Evolutionary conservation across 2,113 vertebrate genomes (phyloP).

Genomic region (Tetraodon nigroviridis): DNA sequence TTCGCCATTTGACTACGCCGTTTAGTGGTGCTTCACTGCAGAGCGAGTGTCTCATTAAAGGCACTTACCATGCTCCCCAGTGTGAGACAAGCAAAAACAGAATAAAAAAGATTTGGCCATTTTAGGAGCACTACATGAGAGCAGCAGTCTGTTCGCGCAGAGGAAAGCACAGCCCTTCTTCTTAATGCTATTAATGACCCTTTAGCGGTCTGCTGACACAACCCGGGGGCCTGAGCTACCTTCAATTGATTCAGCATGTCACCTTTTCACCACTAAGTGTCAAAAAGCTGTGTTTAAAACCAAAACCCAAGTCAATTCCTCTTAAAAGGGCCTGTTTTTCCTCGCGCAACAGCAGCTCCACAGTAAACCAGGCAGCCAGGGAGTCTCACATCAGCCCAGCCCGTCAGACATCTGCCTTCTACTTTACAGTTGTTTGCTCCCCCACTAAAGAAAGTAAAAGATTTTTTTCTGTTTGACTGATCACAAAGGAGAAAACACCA

Average conservation of each 20-base stretch:
- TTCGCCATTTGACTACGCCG: slow-evolving; percentile 53
- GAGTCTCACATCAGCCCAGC: slow-evolving; percentile 10
- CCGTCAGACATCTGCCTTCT: slow-evolving; percentile 39
- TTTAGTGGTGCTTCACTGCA: slow-evolving; percentile 62
- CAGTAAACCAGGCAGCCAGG: slow-evolving; percentile 35
- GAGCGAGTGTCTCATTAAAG: slow-evolving; percentile 45
- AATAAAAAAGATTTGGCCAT: slow-evolving; percentile 49
- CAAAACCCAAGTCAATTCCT: slow-evolving; percentile 38
- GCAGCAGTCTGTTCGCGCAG: slow-evolving; percentile 12
- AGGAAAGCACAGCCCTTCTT: slow-evolving; percentile 25
- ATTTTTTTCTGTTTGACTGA: slow-evolving; percentile 12
- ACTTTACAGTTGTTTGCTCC: slow-evolving; percentile 28
- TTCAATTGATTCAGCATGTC: slow-evolving; percentile 58
- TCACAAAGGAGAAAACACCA: not conserved
- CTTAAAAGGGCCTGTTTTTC: slow-evolving; percentile 30
- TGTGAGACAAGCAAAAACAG: slow-evolving; percentile 45
- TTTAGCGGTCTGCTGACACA: slow-evolving; percentile 54
- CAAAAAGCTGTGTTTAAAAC: slow-evolving; percentile 45
- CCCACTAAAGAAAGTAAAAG: slow-evolving; percentile 19
- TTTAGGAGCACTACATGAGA: slow-evolving; percentile 32
- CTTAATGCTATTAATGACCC: slow-evolving; percentile 56
- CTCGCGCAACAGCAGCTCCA: slow-evolving; percentile 10
- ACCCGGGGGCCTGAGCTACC: slow-evolving; percentile 41
- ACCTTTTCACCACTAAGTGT: slow-evolving; percentile 50
- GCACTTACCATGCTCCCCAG: slow-evolving; percentile 31